Evolutionary conservation across 2,113 vertebrate species (phyloP).

Genomic region (Zeus faber): DNA sequence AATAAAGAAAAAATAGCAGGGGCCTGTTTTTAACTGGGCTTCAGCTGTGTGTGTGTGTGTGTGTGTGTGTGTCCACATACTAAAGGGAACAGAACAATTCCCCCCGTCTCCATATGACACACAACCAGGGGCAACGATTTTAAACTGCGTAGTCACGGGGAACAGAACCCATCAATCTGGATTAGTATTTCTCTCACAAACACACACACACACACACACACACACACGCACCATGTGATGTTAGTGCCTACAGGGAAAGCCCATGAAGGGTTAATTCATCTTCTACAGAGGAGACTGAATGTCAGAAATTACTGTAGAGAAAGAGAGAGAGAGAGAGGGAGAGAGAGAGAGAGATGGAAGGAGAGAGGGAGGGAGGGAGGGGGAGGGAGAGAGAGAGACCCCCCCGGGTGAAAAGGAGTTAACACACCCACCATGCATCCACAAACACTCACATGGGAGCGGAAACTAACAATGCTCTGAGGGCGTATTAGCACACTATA

Average conservation of each 20-base stretch:
- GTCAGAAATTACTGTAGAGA: constrained; percentile 1
- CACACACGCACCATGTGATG: constrained; percentile 20
- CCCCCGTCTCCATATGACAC: constrained; percentile 28
- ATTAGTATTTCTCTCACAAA: neutral
- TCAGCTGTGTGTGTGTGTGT: neutral
- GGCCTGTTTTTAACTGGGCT: too few relatives aligned
- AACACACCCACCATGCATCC: constrained; percentile 10
- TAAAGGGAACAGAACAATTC: constrained; percentile 29
- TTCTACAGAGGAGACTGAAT: constrained; percentile 26
- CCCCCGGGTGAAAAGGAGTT: constrained; percentile 29
- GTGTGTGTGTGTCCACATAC: constrained; percentile 4
- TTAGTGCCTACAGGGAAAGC: constrained; percentile 35
- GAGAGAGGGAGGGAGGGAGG: neutral
- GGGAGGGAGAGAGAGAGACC: neutral
- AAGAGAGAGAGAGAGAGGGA: neutral
- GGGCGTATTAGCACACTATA: neutral
- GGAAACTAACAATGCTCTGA: neutral
- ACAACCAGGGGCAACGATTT: constrained; percentile 39
- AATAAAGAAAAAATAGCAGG: too few relatives aligned
- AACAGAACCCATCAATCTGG: constrained; percentile 41
- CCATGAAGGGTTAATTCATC: constrained; percentile 58
- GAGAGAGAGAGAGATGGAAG: neutral
- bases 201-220: neutral
- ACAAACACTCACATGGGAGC: neutral
- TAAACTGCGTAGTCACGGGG: constrained; percentile 35